phyloP scores from a whole-genome alignment of 1,140 invertebrate genomes.

The Streblospio benedicti region DNA sequence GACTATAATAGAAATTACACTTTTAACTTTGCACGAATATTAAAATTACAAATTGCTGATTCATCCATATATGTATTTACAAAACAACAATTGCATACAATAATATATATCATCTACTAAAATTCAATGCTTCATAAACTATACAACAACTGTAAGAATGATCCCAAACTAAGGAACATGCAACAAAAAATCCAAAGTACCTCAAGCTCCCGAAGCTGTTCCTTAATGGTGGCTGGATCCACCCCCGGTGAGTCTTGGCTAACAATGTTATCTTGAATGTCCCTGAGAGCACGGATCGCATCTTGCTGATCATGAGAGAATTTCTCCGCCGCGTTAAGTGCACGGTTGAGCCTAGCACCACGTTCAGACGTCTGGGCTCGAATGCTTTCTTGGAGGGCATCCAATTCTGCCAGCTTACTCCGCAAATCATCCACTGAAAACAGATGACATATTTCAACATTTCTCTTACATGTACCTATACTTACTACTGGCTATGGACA shows the following conservation, averaged over 20 bases:
- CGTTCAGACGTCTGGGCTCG: slow-evolving; percentile 73
- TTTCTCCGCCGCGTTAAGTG: slow-evolving; percentile 73
- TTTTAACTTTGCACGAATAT: background rate
- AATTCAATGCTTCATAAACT: background rate
- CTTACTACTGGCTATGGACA: no score
- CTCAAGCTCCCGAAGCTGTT: slow-evolving; percentile 83
- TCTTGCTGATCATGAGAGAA: slow-evolving; percentile 89
- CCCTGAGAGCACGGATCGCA: slow-evolving; percentile 80
- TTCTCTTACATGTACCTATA: no score
- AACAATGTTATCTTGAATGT: slow-evolving; percentile 78
- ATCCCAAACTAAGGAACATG: background rate
- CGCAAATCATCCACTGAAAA: slow-evolving; percentile 64
- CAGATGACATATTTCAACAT: background rate
- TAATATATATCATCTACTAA: background rate
- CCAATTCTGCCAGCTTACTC: slow-evolving; percentile 81
- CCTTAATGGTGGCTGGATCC: slow-evolving; percentile 65
- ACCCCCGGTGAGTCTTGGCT: slow-evolving; percentile 88
- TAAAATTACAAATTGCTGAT: background rate
- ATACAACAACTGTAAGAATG: background rate
- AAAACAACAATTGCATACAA: background rate
- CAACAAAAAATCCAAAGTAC: slow-evolving; percentile 22
- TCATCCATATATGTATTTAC: background rate
- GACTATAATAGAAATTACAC: slow-evolving; percentile 49
- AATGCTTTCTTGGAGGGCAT: slow-evolving; percentile 84
- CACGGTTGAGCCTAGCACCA: slow-evolving; percentile 71